These are phyloP conservation scores for Pao palembangensis DNA, from an alignment of 2,113 vertebrate genomes.

Conservation along the genomic window DNA sequence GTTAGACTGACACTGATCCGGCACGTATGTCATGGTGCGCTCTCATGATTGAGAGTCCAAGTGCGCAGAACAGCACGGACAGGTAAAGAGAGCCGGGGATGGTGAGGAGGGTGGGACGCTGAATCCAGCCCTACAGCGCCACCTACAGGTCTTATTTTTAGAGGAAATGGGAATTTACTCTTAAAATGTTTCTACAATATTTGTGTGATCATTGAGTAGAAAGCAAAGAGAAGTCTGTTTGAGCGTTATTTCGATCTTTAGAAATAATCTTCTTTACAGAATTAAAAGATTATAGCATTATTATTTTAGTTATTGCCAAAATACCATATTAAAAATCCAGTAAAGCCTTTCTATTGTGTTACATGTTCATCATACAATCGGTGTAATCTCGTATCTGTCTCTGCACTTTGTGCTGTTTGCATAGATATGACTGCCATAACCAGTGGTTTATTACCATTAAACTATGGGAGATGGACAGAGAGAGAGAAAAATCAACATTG, in stretches of 20 bases:
- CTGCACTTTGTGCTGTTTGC: constrained; percentile 56
- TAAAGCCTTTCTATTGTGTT: neutral
- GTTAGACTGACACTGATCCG: neutral
- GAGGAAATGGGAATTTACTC: no score
- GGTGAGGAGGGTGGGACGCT: constrained; percentile 1
- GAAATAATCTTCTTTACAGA: no score
- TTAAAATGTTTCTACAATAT: no score
- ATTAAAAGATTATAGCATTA: no score
- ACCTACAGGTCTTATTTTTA: constrained; percentile 38
- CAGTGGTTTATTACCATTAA: constrained; percentile 45
- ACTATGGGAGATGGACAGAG: constrained; percentile 7
- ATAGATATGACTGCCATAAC: constrained; percentile 16
- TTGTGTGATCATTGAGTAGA: no score
- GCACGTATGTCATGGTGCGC: constrained; percentile 1
- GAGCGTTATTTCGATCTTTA: no score
- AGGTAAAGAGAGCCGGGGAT: constrained; percentile 27
- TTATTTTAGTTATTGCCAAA: no score
- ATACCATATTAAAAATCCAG: no score
- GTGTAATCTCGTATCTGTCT: constrained; percentile 27
- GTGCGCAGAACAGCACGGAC: constrained; percentile 36
- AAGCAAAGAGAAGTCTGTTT: no score
- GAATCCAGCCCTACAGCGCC: constrained; percentile 40
- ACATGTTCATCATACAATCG: no score
- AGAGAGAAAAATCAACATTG: neutral
- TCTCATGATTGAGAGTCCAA: constrained; percentile 27